Evolutionary conservation across 1,140 invertebrate genomes (phyloP), one percentile per base, ranked within the genome.

Genomic region (Leguminivora glycinivorella): DNA sequence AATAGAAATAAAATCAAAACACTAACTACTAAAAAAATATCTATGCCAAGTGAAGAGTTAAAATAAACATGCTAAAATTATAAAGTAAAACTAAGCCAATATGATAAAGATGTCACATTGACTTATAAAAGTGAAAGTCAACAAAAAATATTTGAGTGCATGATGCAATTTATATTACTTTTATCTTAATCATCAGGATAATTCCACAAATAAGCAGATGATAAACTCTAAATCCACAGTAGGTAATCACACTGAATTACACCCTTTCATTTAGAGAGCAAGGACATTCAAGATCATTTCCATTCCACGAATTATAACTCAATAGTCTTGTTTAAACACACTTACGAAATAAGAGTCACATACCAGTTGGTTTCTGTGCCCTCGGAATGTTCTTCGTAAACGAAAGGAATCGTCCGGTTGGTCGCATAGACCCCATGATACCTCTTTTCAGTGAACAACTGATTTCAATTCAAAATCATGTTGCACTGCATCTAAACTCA

Each of bases 351-450:
- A 69, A 63, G 31, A 6, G 25, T 60, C 22, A 81, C 80, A 80
- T 74, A 92, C 91, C 91, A 83, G 85, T 67, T 81, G 85, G 90
- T 76, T 91, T 92, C 75, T 89, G 88, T 75, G 90, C 82, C 72
- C 90, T 88, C 75, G 91, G 91, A 66, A 92, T 91, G 72, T 92
- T 92, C 73, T 88, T 91, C n/a, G 87, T 80, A 72, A 91, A 92
- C 66, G 89, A 85, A 43, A 92, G 82, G 75, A 92, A 92, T 70
- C 90, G 78, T 79, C 90, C 89, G 56, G 85, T 87, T 67, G 90
- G 90, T 75, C 90, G 87, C 84, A 92, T 90, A 72, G 91, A 91
- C 71, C 91, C 90, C 91, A 92, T 92, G 67, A 83, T 86, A 72
- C 68, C 29, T 47, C 43, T 71, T 74, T 70, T 66, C 66, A 74